Base-by-base conservation (phyloP, 2,888 invertebrate genomes). In the Autographa pulchrina region DNA sequence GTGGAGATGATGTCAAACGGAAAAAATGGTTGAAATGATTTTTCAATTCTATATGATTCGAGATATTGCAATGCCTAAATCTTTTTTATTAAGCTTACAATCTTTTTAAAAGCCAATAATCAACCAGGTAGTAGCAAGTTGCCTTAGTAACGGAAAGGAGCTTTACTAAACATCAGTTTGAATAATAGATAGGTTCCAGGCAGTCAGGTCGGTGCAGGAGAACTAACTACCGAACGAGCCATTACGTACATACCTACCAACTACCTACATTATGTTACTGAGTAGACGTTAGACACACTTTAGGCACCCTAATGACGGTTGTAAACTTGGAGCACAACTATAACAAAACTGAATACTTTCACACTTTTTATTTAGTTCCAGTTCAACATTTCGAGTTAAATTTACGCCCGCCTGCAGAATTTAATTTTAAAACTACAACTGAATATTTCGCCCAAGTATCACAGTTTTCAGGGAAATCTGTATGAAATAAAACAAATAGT, bases 1-100 rank as follows among this genome's bases (percentile, higher is more conserved):
- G 79, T 81, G 72, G 81, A 85, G 87, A 81, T 72, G 41, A 74
- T 73, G 61, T 74, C 63, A 73, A 72, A 80, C 61, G 66, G 58
- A 69, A 71, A 74, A 67, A 62, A 72, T 61, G 59, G 31, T 61
- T 60, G 31, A 70, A 74, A 65, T 48, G 66, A 48, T 63, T 20
- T 13, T 72, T 62, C 63, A 64, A 68, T 65, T 67, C 58, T 67
- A 61, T 62, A 72, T 65, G 25, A 72, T 60, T 58, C 20, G 9
- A 63, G 52, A 62, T 61, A 32, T 35, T 64, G 61, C 74, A 79
- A 65, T 9, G 56, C 20, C 61, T 69, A 41, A 5, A 54, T 25
- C 11, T 13, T 13, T 0, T 25, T 25, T 13, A 3, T 25, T 25
- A 13, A 20, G 13, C 11, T 14, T 25, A 11, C 20, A 20, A 56